Evolutionary conservation across 2,888 invertebrate species (phyloP).

Genomic region (Ceriagrion tenellum): DNA sequence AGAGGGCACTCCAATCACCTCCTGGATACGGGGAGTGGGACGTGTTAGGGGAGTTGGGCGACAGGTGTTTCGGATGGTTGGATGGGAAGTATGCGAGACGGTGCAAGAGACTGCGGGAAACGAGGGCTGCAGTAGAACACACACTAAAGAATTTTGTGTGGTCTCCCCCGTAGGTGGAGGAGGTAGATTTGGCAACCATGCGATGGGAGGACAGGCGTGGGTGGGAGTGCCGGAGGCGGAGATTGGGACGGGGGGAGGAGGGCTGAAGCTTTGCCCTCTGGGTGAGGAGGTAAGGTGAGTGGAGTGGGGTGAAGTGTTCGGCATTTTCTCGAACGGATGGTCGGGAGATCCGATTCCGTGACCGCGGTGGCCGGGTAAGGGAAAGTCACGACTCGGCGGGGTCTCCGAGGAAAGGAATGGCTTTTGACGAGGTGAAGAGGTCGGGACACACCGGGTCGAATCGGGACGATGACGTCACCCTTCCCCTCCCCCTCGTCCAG

Average conservation of each 20-base stretch:
- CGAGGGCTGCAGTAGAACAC: background rate
- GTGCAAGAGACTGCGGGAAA: background rate
- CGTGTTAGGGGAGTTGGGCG: background rate
- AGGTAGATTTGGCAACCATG: background rate
- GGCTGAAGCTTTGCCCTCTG: background rate
- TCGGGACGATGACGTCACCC: background rate
- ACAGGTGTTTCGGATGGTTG: conserved; percentile 24
- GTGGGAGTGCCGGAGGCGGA: background rate
- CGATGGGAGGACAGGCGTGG: background rate
- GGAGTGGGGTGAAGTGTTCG: background rate
- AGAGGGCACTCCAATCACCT: background rate
- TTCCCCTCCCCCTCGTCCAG: background rate
- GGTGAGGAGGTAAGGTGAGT: background rate
- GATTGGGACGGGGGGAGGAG: background rate
- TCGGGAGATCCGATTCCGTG: conserved; percentile 27
- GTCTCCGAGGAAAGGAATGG: background rate
- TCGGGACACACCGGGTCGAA: background rate
- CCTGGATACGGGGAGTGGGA: background rate
- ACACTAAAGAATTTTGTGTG: background rate
- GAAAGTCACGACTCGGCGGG: conserved; percentile 46
- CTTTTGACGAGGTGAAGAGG: background rate
- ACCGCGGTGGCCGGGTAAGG: conserved; percentile 65
- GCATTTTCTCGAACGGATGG: background rate
- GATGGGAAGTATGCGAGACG: background rate
- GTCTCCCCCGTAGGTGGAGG: conserved; percentile 7